Evolutionary conservation across 2,888 invertebrate genomes (phyloP).

Genomic region (Tiphia femorata): DNA sequence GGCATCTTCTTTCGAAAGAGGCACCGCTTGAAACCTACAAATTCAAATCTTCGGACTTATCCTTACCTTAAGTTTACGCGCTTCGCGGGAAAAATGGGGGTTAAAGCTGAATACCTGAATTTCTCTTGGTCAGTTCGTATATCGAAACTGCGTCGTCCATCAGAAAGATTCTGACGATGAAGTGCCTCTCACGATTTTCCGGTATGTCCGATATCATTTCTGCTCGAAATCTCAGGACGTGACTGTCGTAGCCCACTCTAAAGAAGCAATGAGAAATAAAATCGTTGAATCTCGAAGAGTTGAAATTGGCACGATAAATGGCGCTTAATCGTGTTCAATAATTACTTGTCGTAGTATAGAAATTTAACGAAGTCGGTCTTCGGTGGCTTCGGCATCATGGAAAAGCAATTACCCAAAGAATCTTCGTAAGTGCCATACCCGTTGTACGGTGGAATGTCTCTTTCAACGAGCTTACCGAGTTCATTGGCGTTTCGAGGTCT

Average conservation of each 20-base stretch:
- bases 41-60: neutral
- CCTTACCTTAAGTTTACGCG: neutral
- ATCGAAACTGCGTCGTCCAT: slow-evolving; percentile 88
- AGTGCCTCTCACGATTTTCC: slow-evolving; percentile 77
- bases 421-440: slow-evolving; percentile 92
- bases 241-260: slow-evolving; percentile 80
- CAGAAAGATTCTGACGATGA: slow-evolving; percentile 85
- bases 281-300: neutral
- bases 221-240: slow-evolving; percentile 84
- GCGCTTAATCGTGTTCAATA: too few relatives aligned
- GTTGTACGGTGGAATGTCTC: slow-evolving; percentile 83
- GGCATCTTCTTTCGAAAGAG: slow-evolving; percentile 77
- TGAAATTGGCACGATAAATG: neutral
- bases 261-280: neutral
- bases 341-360: slow-evolving; percentile 81
- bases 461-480: slow-evolving; percentile 27
- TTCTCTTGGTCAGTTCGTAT: slow-evolving; percentile 81
- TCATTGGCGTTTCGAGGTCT: slow-evolving; percentile 63
- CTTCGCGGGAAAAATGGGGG: too few relatives aligned
- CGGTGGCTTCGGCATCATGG: slow-evolving; percentile 83
- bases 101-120: slow-evolving; percentile 72
- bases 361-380: slow-evolving; percentile 85
- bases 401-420: slow-evolving; percentile 88
- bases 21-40: slow-evolving; percentile 66
- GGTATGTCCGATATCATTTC: slow-evolving; percentile 80